Evolutionary conservation across 1,140 invertebrate genomes (phyloP).

Genomic region (Atta cephalotes): DNA sequence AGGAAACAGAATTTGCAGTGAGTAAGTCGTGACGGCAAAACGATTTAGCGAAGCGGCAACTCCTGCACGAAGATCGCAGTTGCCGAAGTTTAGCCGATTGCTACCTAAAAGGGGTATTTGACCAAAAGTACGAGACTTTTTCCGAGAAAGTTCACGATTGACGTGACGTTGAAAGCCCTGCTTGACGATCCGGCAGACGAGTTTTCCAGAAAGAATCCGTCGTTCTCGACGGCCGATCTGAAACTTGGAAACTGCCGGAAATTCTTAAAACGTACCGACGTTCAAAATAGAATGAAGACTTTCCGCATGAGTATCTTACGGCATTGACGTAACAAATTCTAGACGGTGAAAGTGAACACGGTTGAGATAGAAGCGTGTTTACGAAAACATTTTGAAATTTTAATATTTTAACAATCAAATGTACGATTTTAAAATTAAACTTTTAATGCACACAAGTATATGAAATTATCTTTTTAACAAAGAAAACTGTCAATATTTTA

Average conservation of each 20-base stretch:
- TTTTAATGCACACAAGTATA: neutral
- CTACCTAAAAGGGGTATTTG: slow-evolving; percentile 67
- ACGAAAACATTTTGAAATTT: neutral
- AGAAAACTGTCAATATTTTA: neutral
- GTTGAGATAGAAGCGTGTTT: neutral
- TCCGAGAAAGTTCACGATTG: slow-evolving; percentile 65
- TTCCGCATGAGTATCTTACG: slow-evolving; percentile 23
- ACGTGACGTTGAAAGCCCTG: slow-evolving; percentile 64
- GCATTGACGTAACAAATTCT: neutral
- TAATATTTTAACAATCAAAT: neutral
- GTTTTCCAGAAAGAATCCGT: slow-evolving; percentile 44
- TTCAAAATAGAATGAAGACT: slow-evolving; percentile 21
- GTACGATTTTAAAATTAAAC: neutral
- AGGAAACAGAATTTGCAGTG: slow-evolving; percentile 29
- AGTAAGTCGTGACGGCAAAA: slow-evolving; percentile 34
- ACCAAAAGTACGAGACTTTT: slow-evolving; percentile 62
- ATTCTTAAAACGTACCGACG: slow-evolving; percentile 27
- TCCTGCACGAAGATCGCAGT: slow-evolving; percentile 54
- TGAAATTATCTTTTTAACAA: neutral
- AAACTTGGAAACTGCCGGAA: slow-evolving; percentile 60
- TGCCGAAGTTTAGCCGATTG: slow-evolving; percentile 56
- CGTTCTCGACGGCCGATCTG: slow-evolving; percentile 8
- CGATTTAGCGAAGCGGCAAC: slow-evolving; percentile 60
- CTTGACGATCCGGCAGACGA: slow-evolving; percentile 44
- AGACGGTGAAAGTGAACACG: neutral